Evolutionary conservation across 1,140 invertebrate genomes (phyloP).

Genomic region (Aplysia californica): DNA sequence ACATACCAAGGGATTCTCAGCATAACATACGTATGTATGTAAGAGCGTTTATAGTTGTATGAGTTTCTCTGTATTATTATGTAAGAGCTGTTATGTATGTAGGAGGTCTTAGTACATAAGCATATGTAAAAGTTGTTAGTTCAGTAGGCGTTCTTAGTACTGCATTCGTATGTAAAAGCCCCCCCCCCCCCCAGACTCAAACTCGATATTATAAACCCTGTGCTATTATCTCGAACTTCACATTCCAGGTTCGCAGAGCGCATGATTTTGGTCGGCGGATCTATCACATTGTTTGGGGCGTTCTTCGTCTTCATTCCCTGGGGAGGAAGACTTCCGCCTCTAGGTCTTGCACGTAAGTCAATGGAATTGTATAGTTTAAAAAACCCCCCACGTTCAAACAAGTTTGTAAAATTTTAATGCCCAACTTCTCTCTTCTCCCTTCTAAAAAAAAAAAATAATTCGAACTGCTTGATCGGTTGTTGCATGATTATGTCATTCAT

Average conservation of each 20-base stretch:
- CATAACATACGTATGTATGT: too few species aligned
- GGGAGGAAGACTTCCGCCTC: background rate
- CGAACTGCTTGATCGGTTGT: background rate
- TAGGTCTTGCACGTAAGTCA: background rate
- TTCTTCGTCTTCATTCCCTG: background rate
- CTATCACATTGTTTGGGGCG: background rate
- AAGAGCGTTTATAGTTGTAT: background rate
- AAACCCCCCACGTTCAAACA: too few species aligned
- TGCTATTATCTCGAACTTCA: background rate
- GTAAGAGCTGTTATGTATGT: background rate
- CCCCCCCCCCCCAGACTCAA: background rate
- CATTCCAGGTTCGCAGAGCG: background rate
- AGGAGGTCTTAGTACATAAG: background rate
- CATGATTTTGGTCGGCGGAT: background rate
- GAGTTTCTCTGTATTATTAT: background rate
- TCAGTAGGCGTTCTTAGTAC: background rate
- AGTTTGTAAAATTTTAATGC: too few species aligned
- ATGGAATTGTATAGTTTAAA: background rate
- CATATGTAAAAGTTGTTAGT: background rate
- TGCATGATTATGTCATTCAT: too few species aligned
- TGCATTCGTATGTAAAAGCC: background rate
- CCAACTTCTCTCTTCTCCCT: background rate
- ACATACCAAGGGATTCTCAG: too few species aligned
- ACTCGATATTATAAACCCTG: too few species aligned
- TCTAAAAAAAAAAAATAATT: conserved; percentile 7